Evolutionary conservation across 2,113 vertebrate genomes (phyloP), one percentile per base, ranked within the genome.

Genomic region (Myocastor coypus): DNA sequence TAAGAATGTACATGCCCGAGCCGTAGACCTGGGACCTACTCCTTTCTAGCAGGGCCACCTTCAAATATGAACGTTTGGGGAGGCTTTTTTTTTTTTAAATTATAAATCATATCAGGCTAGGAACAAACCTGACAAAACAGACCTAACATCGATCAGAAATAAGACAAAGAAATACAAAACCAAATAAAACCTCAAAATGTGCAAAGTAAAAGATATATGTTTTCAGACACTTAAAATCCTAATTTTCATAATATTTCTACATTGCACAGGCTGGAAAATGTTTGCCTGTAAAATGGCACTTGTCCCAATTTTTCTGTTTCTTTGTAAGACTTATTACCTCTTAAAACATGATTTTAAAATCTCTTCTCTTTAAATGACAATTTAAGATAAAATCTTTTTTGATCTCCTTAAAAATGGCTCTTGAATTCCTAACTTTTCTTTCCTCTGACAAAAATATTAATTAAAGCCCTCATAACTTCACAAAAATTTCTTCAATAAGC

Each of bases 221-320:
- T 78, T 71, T 30, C 64, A 66, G 22, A 77, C 78, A 89, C 34
- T 92, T n/a, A 55, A 87, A 91, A 87, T 64, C n/a, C 10, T 89
- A 12, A 3, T 16, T 92, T 91, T 92, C 64, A 7, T n/a, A 63
- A 30, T 69, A 87, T 63, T 71, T 89, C 28, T 80, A 3, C 24
- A 30, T 42, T 77, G 0, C 22, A n/a, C 9, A 61, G 12, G 3
- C 2, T 92, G 59, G 24, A 90, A 57, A 93, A 81, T 17, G 73
- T 87, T 17, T 66, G 11, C 90, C 66, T 22, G 13, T 16, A 46
- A 7, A 30, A 26, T 52, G 16, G 30, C 9, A 2, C 37, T 66
- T 78, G 46, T 96, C 42, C 30, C 8, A 61, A 8, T 87, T 75
- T 94, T 80, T 57, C 32, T 42, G 50, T 30, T 81, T 86, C 68